Evolutionary conservation across 2,113 vertebrate species (phyloP).

Genomic region (Ophthalmolycus amberensis): DNA sequence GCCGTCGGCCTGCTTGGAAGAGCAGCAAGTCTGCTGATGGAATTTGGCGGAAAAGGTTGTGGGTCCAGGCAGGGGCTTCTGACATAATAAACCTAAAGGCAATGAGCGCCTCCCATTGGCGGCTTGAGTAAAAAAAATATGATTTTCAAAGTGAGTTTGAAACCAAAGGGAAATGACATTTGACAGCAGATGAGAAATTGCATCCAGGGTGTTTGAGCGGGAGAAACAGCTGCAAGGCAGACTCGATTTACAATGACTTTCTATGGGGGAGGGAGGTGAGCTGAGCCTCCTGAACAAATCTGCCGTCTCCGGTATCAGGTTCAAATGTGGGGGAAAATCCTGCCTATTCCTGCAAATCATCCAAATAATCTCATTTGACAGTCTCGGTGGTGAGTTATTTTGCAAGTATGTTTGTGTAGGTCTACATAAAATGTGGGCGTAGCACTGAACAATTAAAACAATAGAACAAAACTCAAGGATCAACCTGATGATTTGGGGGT

Average conservation of each 20-base stretch:
- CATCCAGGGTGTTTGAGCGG: conserved; percentile 46
- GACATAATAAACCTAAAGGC: conserved; percentile 52
- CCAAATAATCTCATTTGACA: conserved; percentile 12
- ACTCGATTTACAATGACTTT: conserved; percentile 63
- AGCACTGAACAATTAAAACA: background rate
- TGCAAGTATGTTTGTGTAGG: background rate
- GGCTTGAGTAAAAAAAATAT: conserved; percentile 1
- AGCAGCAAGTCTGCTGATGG: conserved; percentile 78
- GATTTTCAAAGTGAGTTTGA: conserved; percentile 27
- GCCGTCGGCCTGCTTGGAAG: conserved; percentile 78
- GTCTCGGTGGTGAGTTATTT: background rate
- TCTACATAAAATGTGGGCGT: background rate
- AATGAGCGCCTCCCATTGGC: conserved; percentile 77
- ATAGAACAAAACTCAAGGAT: background rate
- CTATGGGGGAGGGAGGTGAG: background rate
- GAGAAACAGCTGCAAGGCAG: conserved; percentile 70
- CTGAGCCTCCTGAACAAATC: conserved; percentile 51
- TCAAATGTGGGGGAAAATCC: conserved; percentile 27
- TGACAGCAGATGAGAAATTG: conserved; percentile 65
- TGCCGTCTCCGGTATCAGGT: conserved; percentile 45
- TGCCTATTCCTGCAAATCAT: conserved; percentile 43
- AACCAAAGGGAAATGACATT: conserved; percentile 59
- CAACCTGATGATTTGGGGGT: background rate
- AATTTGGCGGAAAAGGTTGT: conserved; percentile 79
- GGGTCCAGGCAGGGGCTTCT: conserved; percentile 59